Conservation (phyloP, 2,113 vertebrate genomes). For the Chrysochloris asiatica region DNA sequence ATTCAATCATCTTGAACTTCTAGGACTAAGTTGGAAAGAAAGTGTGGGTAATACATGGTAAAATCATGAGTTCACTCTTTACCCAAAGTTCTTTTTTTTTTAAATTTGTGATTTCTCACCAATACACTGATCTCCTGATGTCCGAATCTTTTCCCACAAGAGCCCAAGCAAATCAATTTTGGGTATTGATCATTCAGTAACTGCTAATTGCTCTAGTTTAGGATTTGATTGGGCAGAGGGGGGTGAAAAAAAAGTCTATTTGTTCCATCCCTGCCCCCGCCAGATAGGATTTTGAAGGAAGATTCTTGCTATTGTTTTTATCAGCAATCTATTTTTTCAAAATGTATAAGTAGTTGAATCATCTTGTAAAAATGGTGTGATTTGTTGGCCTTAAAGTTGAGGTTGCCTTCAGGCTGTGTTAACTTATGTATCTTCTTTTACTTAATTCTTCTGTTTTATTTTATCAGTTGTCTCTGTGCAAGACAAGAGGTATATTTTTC, state of each 20-base stretch:
- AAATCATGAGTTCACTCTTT: neutral
- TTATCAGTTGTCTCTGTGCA: constrained; percentile 77
- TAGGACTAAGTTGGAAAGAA: neutral
- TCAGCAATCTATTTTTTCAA: constrained; percentile 76
- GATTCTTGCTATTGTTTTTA: constrained; percentile 65
- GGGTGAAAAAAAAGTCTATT: neutral
- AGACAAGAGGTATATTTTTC: constrained; percentile 73
- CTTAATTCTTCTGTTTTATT: constrained; percentile 82
- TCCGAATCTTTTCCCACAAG: constrained; percentile 64
- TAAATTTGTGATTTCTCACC: constrained; percentile 53
- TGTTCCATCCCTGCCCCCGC: neutral
- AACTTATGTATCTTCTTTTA: constrained; percentile 78
- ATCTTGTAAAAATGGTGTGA: constrained; percentile 66
- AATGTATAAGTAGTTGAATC: constrained; percentile 70
- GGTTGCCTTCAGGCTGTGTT: constrained; percentile 73
- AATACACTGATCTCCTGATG: constrained; percentile 33
- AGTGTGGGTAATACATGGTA: constrained; percentile 19
- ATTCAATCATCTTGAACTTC: neutral
- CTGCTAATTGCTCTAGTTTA: constrained; percentile 58
- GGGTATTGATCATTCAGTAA: constrained; percentile 54
- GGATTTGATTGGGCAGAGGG: constrained; percentile 42
- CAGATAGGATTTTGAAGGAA: constrained; percentile 66
- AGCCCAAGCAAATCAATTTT: constrained; percentile 36
- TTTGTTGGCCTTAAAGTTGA: constrained; percentile 77
- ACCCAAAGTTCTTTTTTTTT: constrained; percentile 9